phyloP scores from a whole-genome alignment of 2,113 vertebrate genomes.

The Climacteris rufus region DNA sequence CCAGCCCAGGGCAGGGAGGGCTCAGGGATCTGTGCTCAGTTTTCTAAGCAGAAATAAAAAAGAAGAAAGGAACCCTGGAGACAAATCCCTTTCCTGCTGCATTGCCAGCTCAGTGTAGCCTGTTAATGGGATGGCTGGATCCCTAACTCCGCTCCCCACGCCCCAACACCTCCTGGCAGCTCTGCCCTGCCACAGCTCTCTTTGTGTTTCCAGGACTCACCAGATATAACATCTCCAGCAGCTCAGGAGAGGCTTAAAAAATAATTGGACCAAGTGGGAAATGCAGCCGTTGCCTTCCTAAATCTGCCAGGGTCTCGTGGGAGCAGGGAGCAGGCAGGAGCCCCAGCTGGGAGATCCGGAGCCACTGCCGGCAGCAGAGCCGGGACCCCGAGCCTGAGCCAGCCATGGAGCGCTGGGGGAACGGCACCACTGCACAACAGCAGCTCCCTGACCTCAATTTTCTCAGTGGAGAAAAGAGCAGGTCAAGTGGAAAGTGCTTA shows the following conservation, averaged over 20 bases:
- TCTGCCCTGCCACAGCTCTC: neutral
- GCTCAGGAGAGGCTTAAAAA: neutral
- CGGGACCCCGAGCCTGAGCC: fast-evolving
- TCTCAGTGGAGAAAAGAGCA: conserved; percentile 66
- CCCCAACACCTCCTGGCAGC: neutral
- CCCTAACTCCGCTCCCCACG: neutral
- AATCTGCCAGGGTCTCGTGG: neutral
- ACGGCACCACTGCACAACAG: neutral
- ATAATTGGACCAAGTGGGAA: conserved; percentile 49
- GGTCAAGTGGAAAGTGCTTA: conserved; percentile 69
- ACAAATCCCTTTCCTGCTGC: neutral
- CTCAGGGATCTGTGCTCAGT: fast-evolving
- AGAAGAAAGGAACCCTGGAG: neutral
- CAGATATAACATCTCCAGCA: neutral
- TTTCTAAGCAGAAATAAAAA: neutral
- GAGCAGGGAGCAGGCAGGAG: neutral
- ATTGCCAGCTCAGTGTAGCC: neutral
- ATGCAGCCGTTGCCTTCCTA: neutral
- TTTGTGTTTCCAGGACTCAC: neutral
- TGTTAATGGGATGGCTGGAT: neutral
- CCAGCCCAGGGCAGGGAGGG: neutral
- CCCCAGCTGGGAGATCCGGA: fast-evolving
- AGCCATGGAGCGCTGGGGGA: neutral
- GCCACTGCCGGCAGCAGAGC: neutral
- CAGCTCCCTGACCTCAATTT: conserved; percentile 66